A percentile compares a stretch with the other conserved stretches of the same genome.
These are phyloP conservation scores for Aelia acuminata DNA, from an alignment of 2,888 invertebrate genomes.

Conservation along the genomic window DNA sequence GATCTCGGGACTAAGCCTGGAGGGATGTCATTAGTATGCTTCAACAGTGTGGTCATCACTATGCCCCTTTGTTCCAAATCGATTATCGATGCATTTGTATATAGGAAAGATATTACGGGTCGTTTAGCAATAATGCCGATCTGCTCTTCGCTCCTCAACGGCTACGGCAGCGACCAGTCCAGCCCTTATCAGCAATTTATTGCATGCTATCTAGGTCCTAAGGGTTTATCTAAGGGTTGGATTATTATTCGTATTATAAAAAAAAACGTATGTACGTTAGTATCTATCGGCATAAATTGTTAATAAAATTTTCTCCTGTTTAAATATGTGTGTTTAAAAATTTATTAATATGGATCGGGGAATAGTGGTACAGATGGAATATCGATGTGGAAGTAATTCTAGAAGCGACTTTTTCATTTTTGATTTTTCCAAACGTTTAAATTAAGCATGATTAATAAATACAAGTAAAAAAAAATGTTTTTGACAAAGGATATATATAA, in stretches of 20 bases:
- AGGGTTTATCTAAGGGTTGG: background rate
- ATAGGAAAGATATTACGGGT: constrained; percentile 19
- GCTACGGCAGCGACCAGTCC: background rate
- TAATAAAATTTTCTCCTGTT: too few relatives aligned
- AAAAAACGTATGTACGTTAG: too few relatives aligned
- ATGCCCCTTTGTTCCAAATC: constrained; percentile 28
- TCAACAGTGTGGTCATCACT: background rate
- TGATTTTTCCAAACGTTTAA: too few relatives aligned
- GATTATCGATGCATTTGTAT: constrained; percentile 43
- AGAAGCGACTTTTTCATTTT: too few relatives aligned
- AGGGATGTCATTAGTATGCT: background rate
- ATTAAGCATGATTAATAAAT: too few relatives aligned
- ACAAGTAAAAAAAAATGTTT: too few relatives aligned
- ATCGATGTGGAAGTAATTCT: too few relatives aligned
- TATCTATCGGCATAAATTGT: too few relatives aligned
- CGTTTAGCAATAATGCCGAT: constrained; percentile 21
- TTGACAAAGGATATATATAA: too few relatives aligned
- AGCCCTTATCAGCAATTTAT: background rate
- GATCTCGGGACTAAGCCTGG: background rate
- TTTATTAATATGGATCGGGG: too few relatives aligned
- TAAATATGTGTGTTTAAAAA: too few relatives aligned
- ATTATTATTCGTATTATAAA: background rate
- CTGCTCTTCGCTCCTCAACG: background rate
- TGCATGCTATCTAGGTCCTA: background rate
- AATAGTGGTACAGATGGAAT: too few relatives aligned